Conservation (phyloP, 2,113 vertebrate genomes). For the Stigmatopora argus region DNA sequence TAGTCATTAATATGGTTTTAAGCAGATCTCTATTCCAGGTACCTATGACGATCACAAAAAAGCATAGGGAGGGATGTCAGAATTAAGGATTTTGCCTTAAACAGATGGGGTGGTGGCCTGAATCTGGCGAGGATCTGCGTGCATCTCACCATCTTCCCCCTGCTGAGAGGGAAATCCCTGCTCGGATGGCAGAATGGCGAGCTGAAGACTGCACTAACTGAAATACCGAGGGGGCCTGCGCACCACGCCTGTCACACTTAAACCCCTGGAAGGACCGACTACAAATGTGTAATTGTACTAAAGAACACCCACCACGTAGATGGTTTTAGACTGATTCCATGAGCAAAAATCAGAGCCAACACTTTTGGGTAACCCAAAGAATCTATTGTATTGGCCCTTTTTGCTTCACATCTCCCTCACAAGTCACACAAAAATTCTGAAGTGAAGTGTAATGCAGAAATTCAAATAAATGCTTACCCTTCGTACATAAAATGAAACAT, state of each 20-base stretch:
- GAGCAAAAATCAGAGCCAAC: neutral
- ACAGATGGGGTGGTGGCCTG: slow-evolving; percentile 62
- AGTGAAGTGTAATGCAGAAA: neutral
- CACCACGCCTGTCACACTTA: slow-evolving; percentile 9
- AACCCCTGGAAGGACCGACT: neutral
- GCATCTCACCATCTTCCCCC: slow-evolving; percentile 29
- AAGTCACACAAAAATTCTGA: neutral
- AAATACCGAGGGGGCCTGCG: neutral
- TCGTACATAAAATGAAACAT: neutral
- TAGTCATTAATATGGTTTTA: neutral
- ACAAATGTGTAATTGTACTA: neutral
- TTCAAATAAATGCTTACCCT: neutral
- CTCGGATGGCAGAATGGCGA: slow-evolving; percentile 33
- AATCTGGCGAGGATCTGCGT: slow-evolving; percentile 50
- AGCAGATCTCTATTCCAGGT: slow-evolving; percentile 8
- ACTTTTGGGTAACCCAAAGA: neutral
- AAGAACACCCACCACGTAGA: neutral
- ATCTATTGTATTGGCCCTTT: neutral
- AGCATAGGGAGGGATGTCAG: slow-evolving; percentile 26
- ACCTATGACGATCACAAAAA: slow-evolving; percentile 5
- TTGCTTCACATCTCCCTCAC: neutral
- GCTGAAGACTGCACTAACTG: slow-evolving; percentile 19
- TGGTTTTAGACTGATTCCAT: neutral
- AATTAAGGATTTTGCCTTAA: slow-evolving; percentile 34
- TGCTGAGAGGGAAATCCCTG: slow-evolving; percentile 48